Evolutionary conservation across 2,113 vertebrate genomes (phyloP).

Genomic region (Poeciliopsis prolifica): DNA sequence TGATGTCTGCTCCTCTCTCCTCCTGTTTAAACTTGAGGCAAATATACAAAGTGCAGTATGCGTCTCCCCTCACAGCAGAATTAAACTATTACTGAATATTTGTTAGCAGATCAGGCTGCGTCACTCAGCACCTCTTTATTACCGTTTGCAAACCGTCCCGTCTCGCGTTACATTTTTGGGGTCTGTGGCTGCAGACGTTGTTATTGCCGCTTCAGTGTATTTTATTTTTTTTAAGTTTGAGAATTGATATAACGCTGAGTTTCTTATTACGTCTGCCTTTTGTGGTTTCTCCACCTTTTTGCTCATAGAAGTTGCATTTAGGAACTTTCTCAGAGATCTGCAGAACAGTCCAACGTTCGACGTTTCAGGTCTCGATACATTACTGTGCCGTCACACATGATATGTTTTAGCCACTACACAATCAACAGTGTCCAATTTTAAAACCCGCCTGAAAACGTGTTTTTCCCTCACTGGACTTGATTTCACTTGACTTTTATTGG

Average conservation of each 20-base stretch:
- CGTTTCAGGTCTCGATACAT: background rate
- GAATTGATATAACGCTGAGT: background rate
- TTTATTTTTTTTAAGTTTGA: background rate
- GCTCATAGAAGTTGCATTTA: background rate
- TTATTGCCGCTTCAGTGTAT: background rate
- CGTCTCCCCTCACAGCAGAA: too few relatives aligned
- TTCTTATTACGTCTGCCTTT: background rate
- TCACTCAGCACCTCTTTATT: constrained; percentile 34
- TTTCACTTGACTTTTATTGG: too few relatives aligned
- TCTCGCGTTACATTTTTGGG: background rate
- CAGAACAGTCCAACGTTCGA: background rate
- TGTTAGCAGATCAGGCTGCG: background rate
- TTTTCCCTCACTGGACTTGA: too few relatives aligned
- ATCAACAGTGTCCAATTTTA: too few relatives aligned
- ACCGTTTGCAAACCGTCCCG: background rate
- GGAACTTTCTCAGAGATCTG: background rate
- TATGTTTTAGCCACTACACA: too few relatives aligned
- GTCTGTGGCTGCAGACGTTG: background rate
- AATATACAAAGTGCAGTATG: background rate
- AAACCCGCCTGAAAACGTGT: too few relatives aligned
- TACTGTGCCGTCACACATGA: background rate
- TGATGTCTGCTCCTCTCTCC: constrained; percentile 13
- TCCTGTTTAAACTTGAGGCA: background rate
- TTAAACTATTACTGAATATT: background rate
- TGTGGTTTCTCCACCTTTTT: background rate